Base-by-base conservation (phyloP, 2,888 invertebrate species). In the Spodoptera picta region DNA sequence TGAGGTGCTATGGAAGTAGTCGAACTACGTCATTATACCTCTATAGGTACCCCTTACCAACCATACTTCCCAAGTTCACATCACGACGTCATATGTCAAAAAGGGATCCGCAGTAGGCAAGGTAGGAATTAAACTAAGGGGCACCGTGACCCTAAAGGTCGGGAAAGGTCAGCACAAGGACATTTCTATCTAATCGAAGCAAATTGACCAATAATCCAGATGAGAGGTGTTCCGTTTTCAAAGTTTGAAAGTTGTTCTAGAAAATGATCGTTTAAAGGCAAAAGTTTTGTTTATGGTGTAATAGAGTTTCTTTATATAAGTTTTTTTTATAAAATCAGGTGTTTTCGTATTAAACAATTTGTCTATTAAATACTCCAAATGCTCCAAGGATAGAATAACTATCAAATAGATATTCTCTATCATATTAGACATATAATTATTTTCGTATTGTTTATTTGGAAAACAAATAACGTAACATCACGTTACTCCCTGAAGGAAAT, bases 181-280 rank as follows among this genome's bases (percentile, higher is more conserved):
- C 49, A 55, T 52, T 47, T 45, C 56, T 47, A 71, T 67, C 10
- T 45, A 65, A 57, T 64, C 58, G 24, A 62, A 65, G 60, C 60
- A 65, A 64, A 76, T 60, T 76, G 66, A 66, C 63, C 64, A 59
- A 65, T 63, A 63, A 71, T 53, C 65, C 60, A 56, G 41, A 74
- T 60, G 53, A 57, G 63, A 63, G 61, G 53, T 55, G 52, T n/a
- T 56, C 73, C 27, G 52, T 59, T 59, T 76, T 71, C 49, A 56
- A 71, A 71, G 31, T 64, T 53, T 3, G 24, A 55, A 49, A 24
- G 24, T 44, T 27, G 27, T 31, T 57, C 43, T 56, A 43, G 27
- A 42, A 44, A 60, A 45, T 19, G 60, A 14, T 6, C 12, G 19
- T 48, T 48, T 48, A 48, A 24, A 27, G 10, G 12, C 7, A 45